These are phyloP conservation scores for Diglossa cyanea DNA, from an alignment of 2,797 vertebrate genomes.

Conservation along the genomic window DNA sequence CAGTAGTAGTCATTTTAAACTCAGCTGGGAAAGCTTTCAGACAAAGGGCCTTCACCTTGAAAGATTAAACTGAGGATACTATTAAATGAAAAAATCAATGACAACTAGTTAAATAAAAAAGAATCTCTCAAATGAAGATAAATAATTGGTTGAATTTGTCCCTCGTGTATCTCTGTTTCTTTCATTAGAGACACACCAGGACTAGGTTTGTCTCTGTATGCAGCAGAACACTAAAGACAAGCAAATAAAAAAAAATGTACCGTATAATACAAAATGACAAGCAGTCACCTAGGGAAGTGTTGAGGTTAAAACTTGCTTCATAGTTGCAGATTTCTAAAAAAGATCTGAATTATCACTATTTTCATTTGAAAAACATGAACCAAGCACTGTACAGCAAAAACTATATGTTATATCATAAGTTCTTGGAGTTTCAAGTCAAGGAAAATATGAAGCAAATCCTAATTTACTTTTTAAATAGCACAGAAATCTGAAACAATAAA, in stretches of 20 bases:
- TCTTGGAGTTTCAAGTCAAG: not conserved
- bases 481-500: not conserved
- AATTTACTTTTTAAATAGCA: not conserved
- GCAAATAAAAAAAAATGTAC: not conserved
- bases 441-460: not conserved
- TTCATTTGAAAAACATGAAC: not conserved
- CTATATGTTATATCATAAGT: not conserved
- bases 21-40: conserved; percentile 43
- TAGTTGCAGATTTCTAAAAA: not conserved
- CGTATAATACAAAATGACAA: not conserved
- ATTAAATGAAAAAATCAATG: conserved; percentile 57
- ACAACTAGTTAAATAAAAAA: conserved; percentile 43
- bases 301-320: not conserved
- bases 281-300: not conserved
- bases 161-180: not conserved
- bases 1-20: not conserved
- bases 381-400: not conserved
- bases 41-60: conserved; percentile 33
- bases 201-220: not conserved
- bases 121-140: conserved; percentile 31
- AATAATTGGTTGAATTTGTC: conserved; percentile 21
- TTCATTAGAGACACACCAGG: not conserved
- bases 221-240: not conserved
- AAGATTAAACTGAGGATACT: conserved; percentile 35
- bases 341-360: not conserved